Base-by-base conservation (phyloP, 2,797 vertebrate genomes). In the Sus cebifrons region DNA sequence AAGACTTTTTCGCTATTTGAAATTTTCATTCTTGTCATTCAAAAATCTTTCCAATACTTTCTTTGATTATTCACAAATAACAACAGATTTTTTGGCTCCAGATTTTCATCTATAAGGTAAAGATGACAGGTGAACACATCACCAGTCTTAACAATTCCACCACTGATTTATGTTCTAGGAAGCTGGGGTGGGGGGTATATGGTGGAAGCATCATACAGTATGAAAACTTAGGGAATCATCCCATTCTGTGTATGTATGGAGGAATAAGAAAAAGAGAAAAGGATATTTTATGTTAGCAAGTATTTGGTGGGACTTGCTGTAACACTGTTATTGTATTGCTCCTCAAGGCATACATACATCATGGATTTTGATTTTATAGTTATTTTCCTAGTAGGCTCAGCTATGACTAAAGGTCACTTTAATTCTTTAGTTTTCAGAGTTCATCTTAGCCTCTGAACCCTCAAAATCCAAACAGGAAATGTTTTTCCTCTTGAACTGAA, bases 341-440 rank as follows among this genome's bases (percentile, higher is more conserved):
- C 32, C 20, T 67, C 68, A 32, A 92, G 32, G 23, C 44, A 49
- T 49, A 74, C 60, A 79, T 44, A 65, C 11, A 60, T 58, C 25
- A 83, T 40, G 84, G 20, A 54, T 74, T 95, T 91, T 88, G 58
- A 93, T 58, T 88, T 88, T 75, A n/a, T 25, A 88, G 54, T 87
- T 84, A 87, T 87, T 95, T 90, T 96, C 32, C 29, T 49, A 6
- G 52, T 83, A 36, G 64, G 32, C 27, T 91, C 29, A 88, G 67
- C 64, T 67, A 27, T 89, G 68, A 83, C 56, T 64, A 71, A 96
- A 60, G 58, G 36, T 81, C 67, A 87, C n/a, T 89, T 92, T 82
- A 92, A 86, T 67, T 87, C 32, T 93, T 93, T 56, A 96, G 65
- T 40, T 79, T 93, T 84, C 77, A 93, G 60, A 90, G 21, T 64